These are phyloP conservation scores for Ophiothrix spiculata DNA, from an alignment of 35 echinoderm and acorn worm genomes.

Conservation along the genomic window DNA sequence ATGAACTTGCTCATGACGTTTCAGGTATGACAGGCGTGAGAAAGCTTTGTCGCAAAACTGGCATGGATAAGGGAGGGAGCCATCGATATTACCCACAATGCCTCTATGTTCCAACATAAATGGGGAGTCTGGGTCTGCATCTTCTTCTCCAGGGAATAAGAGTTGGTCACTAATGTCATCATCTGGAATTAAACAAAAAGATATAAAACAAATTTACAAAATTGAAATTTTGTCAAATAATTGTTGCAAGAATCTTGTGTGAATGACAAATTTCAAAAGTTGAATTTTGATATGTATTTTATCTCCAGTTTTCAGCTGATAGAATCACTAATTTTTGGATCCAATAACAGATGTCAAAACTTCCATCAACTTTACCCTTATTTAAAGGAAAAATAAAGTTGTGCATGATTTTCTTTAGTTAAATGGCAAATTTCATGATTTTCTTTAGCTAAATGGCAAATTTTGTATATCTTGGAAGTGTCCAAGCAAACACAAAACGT, in stretches of 20 bases:
- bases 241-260: background rate
- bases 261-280: too few species aligned
- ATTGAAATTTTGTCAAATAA: background rate
- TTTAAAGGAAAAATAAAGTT: too few species aligned
- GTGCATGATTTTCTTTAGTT: too few species aligned
- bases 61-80: constrained; percentile 78
- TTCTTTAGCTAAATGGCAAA: too few species aligned
- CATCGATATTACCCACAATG: constrained; percentile 32
- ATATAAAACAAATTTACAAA: background rate
- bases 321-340: too few species aligned
- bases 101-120: constrained; percentile 48
- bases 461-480: too few species aligned
- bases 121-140: constrained; percentile 20
- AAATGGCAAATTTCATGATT: too few species aligned
- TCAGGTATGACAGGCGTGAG: constrained; percentile 79
- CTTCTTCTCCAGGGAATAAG: background rate
- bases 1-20: constrained; percentile 89
- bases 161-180: constrained; percentile 7
- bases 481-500: too few species aligned
- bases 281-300: too few species aligned
- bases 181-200: constrained; percentile 11
- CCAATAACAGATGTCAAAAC: too few species aligned
- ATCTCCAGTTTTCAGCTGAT: too few species aligned
- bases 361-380: too few species aligned
- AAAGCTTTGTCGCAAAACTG: constrained; percentile 95